These are phyloP conservation scores for Pseudopodoces humilis DNA, from an alignment of 2,113 vertebrate species.

Conservation along the genomic window DNA sequence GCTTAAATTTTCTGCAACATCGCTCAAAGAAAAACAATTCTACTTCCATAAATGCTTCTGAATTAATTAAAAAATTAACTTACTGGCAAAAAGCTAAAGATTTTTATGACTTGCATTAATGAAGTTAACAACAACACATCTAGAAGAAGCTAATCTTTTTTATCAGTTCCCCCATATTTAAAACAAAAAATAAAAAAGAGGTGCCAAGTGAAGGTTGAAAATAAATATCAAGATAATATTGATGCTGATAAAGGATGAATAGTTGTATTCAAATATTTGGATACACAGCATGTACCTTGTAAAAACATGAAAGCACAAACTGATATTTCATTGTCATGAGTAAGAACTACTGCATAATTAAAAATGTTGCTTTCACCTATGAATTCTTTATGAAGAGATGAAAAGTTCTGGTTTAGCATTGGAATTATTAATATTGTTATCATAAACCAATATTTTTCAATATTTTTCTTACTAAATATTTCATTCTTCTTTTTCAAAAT, in stretches of 20 bases:
- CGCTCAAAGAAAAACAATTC: neutral
- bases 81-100: neutral
- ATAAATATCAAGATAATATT: neutral
- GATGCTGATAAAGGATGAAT: neutral
- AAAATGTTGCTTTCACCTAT: constrained; percentile 6
- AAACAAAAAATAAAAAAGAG: neutral
- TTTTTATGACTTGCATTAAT: neutral
- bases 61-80: neutral
- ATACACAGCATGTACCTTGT: neutral
- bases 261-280: neutral
- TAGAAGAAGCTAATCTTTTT: neutral
- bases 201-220: neutral
- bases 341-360: neutral
- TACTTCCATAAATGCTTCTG: neutral
- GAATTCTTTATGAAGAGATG: constrained; percentile 31
- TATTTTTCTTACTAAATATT: neutral
- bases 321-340: neutral
- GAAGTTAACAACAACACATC: neutral
- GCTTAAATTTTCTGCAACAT: neutral
- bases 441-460: constrained; percentile 6
- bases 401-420: neutral
- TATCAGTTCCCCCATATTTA: neutral
- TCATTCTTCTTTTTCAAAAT: constrained; percentile 4
- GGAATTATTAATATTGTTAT: constrained; percentile 6
- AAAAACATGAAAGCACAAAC: neutral